Evolutionary conservation across 2,797 vertebrate species (phyloP).

Genomic region (Gouania willdenowi): DNA sequence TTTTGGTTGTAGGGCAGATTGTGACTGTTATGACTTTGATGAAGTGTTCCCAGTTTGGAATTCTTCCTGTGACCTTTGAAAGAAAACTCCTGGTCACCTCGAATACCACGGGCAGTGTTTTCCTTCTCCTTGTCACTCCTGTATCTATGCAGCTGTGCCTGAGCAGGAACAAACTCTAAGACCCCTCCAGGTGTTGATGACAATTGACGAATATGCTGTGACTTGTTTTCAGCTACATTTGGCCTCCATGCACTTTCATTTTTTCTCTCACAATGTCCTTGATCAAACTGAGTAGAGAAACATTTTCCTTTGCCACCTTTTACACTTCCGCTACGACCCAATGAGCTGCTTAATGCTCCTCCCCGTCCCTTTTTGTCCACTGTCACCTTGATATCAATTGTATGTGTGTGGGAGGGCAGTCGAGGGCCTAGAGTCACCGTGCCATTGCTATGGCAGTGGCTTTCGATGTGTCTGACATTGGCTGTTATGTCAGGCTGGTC

Average conservation of each 20-base stretch:
- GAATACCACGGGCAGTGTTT: conserved; percentile 42
- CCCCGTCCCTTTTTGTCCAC: conserved; percentile 67
- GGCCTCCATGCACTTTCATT: conserved; percentile 43
- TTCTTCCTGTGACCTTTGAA: conserved; percentile 69
- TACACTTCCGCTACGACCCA: conserved; percentile 52
- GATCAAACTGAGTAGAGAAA: conserved; percentile 65
- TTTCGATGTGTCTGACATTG: conserved; percentile 52
- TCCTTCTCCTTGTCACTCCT: conserved; percentile 64
- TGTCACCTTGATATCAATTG: conserved; percentile 76
- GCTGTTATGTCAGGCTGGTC: conserved; percentile 50
- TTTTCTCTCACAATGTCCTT: conserved; percentile 67
- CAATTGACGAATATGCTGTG: conserved; percentile 63
- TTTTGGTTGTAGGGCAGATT: conserved; percentile 68
- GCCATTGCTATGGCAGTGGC: conserved; percentile 72
- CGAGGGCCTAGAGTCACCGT: conserved; percentile 72
- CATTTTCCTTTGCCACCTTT: conserved; percentile 62
- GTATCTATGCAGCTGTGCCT: conserved; percentile 59
- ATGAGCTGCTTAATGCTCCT: conserved; percentile 62
- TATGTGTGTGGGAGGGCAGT: conserved; percentile 76
- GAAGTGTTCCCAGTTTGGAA: conserved; percentile 75
- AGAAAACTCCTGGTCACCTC: conserved; percentile 52
- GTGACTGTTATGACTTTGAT: conserved; percentile 68
- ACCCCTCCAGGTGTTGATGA: conserved; percentile 63
- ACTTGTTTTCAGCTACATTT: conserved; percentile 47
- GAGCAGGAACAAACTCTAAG: conserved; percentile 74